Percentiles rank a stretch among this genome's conserved stretches.
Evolutionary conservation across 2,888 invertebrate genomes (phyloP).

Genomic region (Abscondita cerata): DNA sequence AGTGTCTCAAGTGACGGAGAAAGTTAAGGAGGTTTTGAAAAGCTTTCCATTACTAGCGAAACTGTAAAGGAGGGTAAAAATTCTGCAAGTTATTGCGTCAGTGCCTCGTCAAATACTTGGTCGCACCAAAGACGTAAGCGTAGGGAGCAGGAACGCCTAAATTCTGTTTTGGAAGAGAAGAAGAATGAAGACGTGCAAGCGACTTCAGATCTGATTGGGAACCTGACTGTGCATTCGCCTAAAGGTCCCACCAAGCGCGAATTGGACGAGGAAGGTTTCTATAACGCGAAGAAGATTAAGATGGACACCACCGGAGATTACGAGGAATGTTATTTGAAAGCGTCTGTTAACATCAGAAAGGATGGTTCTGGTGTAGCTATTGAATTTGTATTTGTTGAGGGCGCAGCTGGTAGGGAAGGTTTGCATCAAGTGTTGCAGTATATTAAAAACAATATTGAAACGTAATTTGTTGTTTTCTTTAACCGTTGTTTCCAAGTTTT

Average conservation of each 20-base stretch:
- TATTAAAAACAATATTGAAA: constrained; percentile 69
- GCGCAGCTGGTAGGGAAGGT: constrained; percentile 68
- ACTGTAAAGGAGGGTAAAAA: constrained; percentile 55
- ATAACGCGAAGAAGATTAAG: constrained; percentile 49
- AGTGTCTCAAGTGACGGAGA: constrained; percentile 44
- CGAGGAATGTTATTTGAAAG: constrained; percentile 45
- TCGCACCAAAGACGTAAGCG: constrained; percentile 78
- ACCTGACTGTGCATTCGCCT: constrained; percentile 19
- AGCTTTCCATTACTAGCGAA: constrained; percentile 53
- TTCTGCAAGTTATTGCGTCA: constrained; percentile 62
- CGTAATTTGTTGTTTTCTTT: not conserved
- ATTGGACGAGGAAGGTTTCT: constrained; percentile 46
- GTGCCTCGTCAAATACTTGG: constrained; percentile 78
- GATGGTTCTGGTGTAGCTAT: constrained; percentile 60
- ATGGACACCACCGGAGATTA: constrained; percentile 41
- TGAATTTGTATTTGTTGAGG: constrained; percentile 67
- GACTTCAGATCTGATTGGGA: no score
- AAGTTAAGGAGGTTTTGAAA: constrained; percentile 48
- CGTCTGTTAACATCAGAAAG: constrained; percentile 53
- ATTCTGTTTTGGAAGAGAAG: constrained; percentile 9
- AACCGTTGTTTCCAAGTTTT: no score
- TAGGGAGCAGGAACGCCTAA: constrained; percentile 57
- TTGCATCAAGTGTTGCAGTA: constrained; percentile 78
- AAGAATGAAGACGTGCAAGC: not conserved
- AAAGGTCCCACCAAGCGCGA: constrained; percentile 39